A percentile compares a stretch with the other conserved stretches of the same genome.
phyloP scores from a whole-genome alignment of 2,113 vertebrate genomes.

The Bufo bufo region DNA sequence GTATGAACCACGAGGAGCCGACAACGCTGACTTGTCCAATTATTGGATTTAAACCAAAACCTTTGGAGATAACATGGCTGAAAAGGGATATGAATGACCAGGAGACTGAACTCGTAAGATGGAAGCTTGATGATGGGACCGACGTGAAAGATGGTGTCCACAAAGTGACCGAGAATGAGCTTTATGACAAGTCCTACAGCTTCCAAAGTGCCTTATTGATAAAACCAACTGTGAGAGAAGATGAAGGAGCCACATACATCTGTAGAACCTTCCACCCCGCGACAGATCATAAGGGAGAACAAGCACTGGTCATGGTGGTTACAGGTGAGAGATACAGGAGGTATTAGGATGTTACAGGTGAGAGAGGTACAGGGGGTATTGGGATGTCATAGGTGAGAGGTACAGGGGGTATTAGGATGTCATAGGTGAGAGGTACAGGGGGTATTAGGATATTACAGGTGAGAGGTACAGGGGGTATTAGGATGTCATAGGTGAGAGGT shows the following conservation, averaged over 20 bases:
- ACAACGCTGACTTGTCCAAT: slow-evolving; percentile 50
- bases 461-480: no score
- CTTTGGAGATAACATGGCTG: slow-evolving; percentile 51
- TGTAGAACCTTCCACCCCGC: not conserved
- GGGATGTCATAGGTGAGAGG: not conserved
- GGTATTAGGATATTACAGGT: no score
- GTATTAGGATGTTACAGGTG: no score
- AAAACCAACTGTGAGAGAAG: slow-evolving; percentile 30
- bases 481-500: no score
- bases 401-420: no score
- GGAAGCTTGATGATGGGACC: not conserved
- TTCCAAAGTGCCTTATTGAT: slow-evolving; percentile 31
- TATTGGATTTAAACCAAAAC: slow-evolving; percentile 54
- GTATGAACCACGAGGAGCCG: slow-evolving; percentile 40
- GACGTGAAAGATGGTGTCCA: slow-evolving; percentile 3
- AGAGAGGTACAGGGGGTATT: no score
- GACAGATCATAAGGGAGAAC: no score
- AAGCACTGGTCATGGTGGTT: no score
- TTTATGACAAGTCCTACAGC: slow-evolving; percentile 23
- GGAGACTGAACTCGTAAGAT: slow-evolving; percentile 24
- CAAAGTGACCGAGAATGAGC: not conserved
- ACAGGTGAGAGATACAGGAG: no score
- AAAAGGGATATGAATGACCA: not conserved
- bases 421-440: no score
- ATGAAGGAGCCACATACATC: slow-evolving; percentile 17